phyloP scores from a whole-genome alignment of 1,140 invertebrate genomes.

The Drosophila rufa region DNA sequence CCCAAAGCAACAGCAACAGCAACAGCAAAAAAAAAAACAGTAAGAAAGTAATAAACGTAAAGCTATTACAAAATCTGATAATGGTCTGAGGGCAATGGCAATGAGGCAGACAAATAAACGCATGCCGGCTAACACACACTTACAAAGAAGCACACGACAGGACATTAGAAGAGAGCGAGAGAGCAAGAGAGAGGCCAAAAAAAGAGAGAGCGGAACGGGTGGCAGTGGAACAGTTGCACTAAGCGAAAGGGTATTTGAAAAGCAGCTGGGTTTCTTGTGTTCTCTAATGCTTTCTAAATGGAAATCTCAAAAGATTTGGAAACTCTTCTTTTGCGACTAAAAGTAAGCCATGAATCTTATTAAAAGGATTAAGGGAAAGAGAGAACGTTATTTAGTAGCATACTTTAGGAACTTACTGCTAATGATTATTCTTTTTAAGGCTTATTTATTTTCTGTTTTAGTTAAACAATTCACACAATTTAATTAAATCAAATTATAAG shows the following conservation, averaged over 20 bases:
- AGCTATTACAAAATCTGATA: constrained; percentile 84
- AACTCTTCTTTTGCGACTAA: no score
- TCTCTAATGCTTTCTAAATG: no score
- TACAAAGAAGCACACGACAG: neutral
- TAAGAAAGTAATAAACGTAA: constrained; percentile 84
- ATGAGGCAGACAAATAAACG: constrained; percentile 68
- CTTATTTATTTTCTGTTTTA: no score
- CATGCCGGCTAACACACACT: constrained; percentile 59
- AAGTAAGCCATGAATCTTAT: neutral
- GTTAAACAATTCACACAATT: no score
- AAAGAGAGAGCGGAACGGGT: constrained; percentile 44
- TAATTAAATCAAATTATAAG: neutral
- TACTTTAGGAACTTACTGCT: no score
- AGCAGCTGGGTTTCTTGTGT: neutral
- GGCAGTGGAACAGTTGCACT: constrained; percentile 59
- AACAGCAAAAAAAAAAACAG: constrained; percentile 55
- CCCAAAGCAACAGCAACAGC: constrained; percentile 24
- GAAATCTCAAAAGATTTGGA: neutral
- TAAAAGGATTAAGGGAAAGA: neutral
- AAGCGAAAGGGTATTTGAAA: neutral
- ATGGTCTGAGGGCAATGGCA: constrained; percentile 75
- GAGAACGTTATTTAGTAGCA: no score
- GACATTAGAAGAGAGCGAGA: constrained; percentile 27
- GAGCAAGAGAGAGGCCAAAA: neutral
- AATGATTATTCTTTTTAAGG: no score